Evolutionary conservation across 2,113 vertebrate species (phyloP), one percentile per base, ranked within the genome.

Genomic region (Corythornis cristatus): DNA sequence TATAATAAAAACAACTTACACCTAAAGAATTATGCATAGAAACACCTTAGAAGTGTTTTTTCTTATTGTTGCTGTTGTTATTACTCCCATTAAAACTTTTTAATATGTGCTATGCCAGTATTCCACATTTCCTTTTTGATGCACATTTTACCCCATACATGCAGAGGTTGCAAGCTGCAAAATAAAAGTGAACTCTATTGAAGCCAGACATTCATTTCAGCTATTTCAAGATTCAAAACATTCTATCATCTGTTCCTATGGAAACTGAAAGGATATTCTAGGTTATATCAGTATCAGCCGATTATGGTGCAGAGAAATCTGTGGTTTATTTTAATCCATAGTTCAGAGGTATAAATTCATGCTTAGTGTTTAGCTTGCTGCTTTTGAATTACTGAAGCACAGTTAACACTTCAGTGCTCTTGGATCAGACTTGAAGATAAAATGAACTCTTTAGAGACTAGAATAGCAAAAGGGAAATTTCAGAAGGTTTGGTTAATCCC

Each of bases 191-290:
- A 95, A 89, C 89, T 89, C 71, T 62, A 83, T 20, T 81, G 58
- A 95, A 86, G 66, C 62, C 86, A 94, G 90, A 96, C 86, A 89
- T 83, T 86, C 92, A 79, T 90, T 96, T 95, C 70, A 92, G 83
- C 68, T 96, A 67, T 88, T 95, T 91, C 90, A 95, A 95, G 92
- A 95, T 88, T 93, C 96, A 91, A 96, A 97, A 96, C 78, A 94
- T 92, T 96, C 86, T 91, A 92, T 95, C 93, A 97, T 95, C 95
- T 95, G 97, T 97, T 97, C 97, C 97, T 97, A 97, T 97, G 97
- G 97, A 97, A 97, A 97, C 96, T 81, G 91, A 97, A 97, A 93
- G 95, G 95, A 96, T 97, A 97, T 97, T 97, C 96, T 97, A 97
- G 96, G 97, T 96, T 97, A 96, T 96, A 97, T 92, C 95, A 93